Evolutionary conservation across 2,888 invertebrate genomes (phyloP), one percentile per base, ranked within the genome.

Genomic region (Epistrophella euchroma): DNA sequence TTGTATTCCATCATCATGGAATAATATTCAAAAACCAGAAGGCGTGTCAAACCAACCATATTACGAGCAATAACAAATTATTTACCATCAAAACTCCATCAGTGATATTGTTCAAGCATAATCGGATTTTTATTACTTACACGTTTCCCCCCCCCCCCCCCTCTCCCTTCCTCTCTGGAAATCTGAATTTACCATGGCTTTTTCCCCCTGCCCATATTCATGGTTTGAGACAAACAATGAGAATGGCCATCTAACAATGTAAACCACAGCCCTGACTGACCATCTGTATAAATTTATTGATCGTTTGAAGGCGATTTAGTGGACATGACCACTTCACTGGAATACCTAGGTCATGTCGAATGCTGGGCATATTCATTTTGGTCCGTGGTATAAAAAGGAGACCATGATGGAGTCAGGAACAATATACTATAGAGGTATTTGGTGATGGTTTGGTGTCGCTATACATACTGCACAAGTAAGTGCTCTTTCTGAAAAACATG

Each of bases 61-160:
- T 50, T 68, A 52, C 62, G 50, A 83, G 52, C 73, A 83, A 83
- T 73, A 73, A 74, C 68, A 83, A 72, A 83, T 83, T 78, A 83
- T 77, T 83, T 73, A 78, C 83, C 78, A 83, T 83, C 83, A 83
- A 83, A 83, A 60, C 83, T 50, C 73, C 73, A 83, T 83, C 78
- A 77, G 58, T 83, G 68, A 62, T 62, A 43, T 77, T 71, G 52
- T 77, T 66, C 77, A 66, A 25, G 73, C 43, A 68, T 83, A 83
- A 83, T 83, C 72, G 77, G 77, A 78, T 62, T 78, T 83, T 83
- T 83, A 83, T 83, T 83, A 78, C 73, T 78, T 47, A 32, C 73
- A 78, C 68, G 60, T 47, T 75, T 71, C 71, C 55, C 37, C 35
- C 43, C 15, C 40, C 25, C 15, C 7, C 50, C 11, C 9, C n/a